Evolutionary conservation across 2,113 vertebrate genomes (phyloP), one percentile per base, ranked within the genome.

Genomic region (Cairina moschata): DNA sequence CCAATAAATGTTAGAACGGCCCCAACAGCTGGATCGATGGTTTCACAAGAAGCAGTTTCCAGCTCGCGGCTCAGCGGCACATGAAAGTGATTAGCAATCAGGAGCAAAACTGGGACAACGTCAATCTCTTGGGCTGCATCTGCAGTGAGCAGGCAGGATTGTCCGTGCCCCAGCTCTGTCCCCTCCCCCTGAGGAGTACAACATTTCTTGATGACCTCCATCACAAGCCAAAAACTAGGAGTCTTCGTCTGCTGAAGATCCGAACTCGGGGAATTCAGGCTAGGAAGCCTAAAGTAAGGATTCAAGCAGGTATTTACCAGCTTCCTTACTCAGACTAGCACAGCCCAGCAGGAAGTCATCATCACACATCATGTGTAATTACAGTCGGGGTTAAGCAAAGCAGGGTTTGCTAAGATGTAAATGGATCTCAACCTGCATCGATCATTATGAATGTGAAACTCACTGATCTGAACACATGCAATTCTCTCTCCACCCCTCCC

Each of bases 51-150:
- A 50, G 8, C 46, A 20, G 73, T 16, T 72, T 85, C 15, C 23
- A 54, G 12, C 23, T 32, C 69, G 5, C 0, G 0, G 2, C 42
- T 46, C 26, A 54, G 13, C 55, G 14, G 6, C 69, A 28, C 16
- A 13, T 36, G 38, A 18, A 85, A 67, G 20, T 74, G 36, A 74
- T 65, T 76, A 63, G 40, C 5, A 34, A 22, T 42, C 17, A 68
- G 69, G 78, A 74, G 3, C 11, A 68, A 65, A 69, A 8, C 11
- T 0, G 1, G 28, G 36, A 5, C 0, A 0, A 71, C 74, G 86
- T n/a, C 44, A 11, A 16, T 68, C 18, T 73, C 26, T 68, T 32
- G 65, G 58, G 12, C 3, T 36, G 1, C 36, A 80, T 40, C 23
- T 73, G 46, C 26, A 73, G 38, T 16, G 29, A 42, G 9, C 58